Percentiles rank a stretch among this genome's conserved stretches.
These are phyloP conservation scores for Jaculus jaculus DNA, from an alignment of 2,113 vertebrate species.

Conservation along the genomic window DNA sequence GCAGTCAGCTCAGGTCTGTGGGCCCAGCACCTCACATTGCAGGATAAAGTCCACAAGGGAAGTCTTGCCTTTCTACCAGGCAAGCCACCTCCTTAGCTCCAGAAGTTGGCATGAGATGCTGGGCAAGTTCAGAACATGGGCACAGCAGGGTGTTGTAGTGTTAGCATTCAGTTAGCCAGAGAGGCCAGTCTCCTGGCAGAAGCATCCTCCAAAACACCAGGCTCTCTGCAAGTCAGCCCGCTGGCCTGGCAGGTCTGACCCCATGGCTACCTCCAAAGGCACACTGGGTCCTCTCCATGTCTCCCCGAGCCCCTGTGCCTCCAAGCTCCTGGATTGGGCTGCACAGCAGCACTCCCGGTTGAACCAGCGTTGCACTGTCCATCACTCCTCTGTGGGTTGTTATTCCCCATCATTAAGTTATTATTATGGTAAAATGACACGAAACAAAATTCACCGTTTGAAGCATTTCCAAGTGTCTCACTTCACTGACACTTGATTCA, in stretches of 20 bases:
- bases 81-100: background rate
- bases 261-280: background rate
- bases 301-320: background rate
- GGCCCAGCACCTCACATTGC: background rate
- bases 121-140: background rate
- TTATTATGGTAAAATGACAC: background rate
- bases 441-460: background rate
- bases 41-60: constrained; percentile 29
- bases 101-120: background rate
- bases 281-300: background rate
- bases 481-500: background rate
- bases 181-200: background rate
- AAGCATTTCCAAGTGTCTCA: background rate
- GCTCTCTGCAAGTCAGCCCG: background rate
- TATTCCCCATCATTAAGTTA: background rate
- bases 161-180: background rate
- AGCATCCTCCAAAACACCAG: background rate
- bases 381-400: too few species aligned
- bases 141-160: background rate
- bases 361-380: background rate
- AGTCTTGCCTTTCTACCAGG: background rate
- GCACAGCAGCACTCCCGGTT: background rate
- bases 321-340: background rate
- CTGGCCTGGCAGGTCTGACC: background rate
- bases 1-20: background rate